Base-by-base conservation (phyloP, 2,113 vertebrate genomes). In the Prochilodus magdalenae region DNA sequence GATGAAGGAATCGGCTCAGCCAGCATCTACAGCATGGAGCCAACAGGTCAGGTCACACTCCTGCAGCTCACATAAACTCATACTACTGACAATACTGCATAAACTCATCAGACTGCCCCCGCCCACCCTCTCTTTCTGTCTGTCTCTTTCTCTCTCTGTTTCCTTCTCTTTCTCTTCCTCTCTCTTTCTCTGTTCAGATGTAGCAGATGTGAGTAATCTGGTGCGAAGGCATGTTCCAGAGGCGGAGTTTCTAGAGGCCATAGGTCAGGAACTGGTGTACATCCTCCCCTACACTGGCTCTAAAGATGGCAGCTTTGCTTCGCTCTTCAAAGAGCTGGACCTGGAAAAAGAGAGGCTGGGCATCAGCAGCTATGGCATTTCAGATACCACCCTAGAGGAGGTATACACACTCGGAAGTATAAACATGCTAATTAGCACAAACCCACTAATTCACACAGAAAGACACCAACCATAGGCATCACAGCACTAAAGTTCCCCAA, bases 361-460 rank as follows among this genome's bases (percentile, higher is more conserved):
- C 44, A 95, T 99, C 90, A 98, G 95, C 66, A 99, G 96, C 92
- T 99, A 99, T 0, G 98, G 98, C 77, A 97, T 99, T 88, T 97
- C 98, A 4, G 98, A 99, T 94, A 98, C 98, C 0, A 98, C 96
- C 0, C 90, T 99, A 84, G 98, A 99, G 83, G 98, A 99, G 94
- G 98, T 99, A 78, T 86, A 40, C 22, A 24, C 16, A 44, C 40
- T 8, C 40, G 11, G 40, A 44, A 1, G 1, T 36, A 6, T 36
- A 10, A 5, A 44, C 40, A 44, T 10, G 4, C 40, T 36, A 3
- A 36, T 36, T n/a, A n/a, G 33, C 3, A 36, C 3, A 44, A 4
- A 40, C 40, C 57, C 60, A 55, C n/a, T 53, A 53, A 77, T 44
- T 16, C 27, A 75, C 51, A 60, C 22, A 59, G 51, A 26, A 6